phyloP scores from a whole-genome alignment of 2,113 vertebrate species.

The Caranx ignobilis region DNA sequence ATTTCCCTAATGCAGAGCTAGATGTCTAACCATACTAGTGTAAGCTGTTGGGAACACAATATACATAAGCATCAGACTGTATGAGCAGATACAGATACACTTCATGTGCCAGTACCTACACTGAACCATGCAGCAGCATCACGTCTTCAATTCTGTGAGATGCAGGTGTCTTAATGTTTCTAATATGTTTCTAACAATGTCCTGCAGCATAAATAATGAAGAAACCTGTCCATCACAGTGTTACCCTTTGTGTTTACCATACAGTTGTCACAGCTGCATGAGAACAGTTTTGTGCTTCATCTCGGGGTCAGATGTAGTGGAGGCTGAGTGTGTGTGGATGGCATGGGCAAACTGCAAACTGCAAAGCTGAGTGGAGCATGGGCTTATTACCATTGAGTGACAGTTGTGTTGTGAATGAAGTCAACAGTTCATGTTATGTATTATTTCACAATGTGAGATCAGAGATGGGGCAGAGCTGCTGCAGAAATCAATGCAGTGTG shows the following conservation, averaged over 20 bases:
- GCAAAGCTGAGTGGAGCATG: slow-evolving; percentile 73
- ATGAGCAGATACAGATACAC: background rate
- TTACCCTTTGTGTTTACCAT: background rate
- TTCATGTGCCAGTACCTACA: no score
- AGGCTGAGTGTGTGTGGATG: slow-evolving; percentile 36
- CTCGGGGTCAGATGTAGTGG: slow-evolving; percentile 26
- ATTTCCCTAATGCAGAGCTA: no score
- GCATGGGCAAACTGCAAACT: slow-evolving; percentile 63
- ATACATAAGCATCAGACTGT: background rate
- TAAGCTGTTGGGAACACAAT: no score
- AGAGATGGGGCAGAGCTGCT: background rate
- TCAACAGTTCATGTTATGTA: background rate
- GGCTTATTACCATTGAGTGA: slow-evolving; percentile 61
- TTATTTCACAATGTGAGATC: background rate
- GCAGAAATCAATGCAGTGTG: background rate
- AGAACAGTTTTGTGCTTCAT: slow-evolving; percentile 41
- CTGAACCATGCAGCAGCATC: background rate
- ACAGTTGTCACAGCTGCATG: slow-evolving; percentile 41
- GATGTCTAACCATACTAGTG: background rate
- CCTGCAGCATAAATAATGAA: background rate
- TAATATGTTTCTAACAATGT: background rate
- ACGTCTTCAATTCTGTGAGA: background rate
- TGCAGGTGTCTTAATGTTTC: background rate
- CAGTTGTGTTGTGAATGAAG: slow-evolving; percentile 30
- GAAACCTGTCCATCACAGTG: background rate